Conservation (phyloP, 2,797 vertebrate species). For the Brotula barbata region DNA sequence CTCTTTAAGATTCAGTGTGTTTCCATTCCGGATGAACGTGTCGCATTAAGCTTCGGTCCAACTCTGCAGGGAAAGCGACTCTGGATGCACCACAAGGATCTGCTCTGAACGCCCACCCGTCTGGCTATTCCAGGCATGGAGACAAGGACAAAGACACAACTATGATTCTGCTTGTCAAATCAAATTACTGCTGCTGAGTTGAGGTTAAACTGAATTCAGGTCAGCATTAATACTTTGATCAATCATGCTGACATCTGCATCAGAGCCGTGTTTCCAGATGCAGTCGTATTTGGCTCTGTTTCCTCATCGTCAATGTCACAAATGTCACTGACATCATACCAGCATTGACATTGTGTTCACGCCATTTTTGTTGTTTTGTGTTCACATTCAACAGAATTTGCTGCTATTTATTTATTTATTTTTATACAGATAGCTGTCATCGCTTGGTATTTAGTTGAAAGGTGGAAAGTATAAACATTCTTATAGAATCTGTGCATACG, state of each 20-base stretch:
- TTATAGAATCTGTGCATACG: background rate
- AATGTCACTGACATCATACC: background rate
- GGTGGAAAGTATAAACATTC: too few species aligned
- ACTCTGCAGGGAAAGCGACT: constrained; percentile 26
- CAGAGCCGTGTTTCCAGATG: background rate
- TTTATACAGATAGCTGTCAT: too few species aligned
- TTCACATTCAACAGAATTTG: too few species aligned
- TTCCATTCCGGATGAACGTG: too few species aligned
- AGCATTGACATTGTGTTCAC: too few species aligned
- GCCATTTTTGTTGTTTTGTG: too few species aligned
- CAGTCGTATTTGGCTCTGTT: constrained; percentile 8
- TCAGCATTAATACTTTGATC: constrained; percentile 17
- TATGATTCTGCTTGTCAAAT: constrained; percentile 39
- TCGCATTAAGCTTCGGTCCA: background rate
- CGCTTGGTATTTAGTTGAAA: background rate
- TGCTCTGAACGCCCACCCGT: constrained; percentile 29
- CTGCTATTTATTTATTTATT: too few species aligned
- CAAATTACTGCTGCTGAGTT: constrained; percentile 30
- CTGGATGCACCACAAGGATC: constrained; percentile 33
- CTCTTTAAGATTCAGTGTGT: background rate
- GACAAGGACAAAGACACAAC: constrained; percentile 44
- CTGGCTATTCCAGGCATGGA: constrained; percentile 37
- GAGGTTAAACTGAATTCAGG: constrained; percentile 36
- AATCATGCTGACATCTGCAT: constrained; percentile 11
- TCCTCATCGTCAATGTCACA: constrained; percentile 1